Evolutionary conservation across 2,113 vertebrate species (phyloP).

Genomic region (Oophaga pumilio): DNA sequence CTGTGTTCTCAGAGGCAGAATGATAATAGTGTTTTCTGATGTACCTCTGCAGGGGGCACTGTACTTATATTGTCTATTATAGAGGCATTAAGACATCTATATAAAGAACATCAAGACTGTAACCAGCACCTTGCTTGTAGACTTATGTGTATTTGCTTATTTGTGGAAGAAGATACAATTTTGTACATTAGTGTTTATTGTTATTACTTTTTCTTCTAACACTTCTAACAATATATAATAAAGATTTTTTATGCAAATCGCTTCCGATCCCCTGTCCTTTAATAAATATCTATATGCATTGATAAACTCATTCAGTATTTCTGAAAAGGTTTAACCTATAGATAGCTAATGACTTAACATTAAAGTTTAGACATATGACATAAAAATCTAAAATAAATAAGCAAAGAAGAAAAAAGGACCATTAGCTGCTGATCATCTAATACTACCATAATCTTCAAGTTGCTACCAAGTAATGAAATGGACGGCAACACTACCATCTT

Average conservation of each 20-base stretch:
- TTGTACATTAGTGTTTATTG: neutral
- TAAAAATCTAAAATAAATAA: too few species aligned
- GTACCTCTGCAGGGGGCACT: constrained; percentile 55
- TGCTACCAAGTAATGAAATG: too few species aligned
- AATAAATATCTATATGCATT: too few species aligned
- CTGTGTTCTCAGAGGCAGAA: constrained; percentile 64
- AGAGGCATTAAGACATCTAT: constrained; percentile 30
- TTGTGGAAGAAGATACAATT: neutral
- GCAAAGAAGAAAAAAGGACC: too few species aligned
- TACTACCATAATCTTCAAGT: too few species aligned
- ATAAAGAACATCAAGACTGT: constrained; percentile 2
- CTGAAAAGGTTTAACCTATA: too few species aligned
- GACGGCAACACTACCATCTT: too few species aligned
- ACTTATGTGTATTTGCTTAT: neutral
- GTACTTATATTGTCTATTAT: constrained; percentile 58
- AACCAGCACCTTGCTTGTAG: neutral
- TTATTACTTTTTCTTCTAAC: neutral
- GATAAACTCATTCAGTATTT: too few species aligned
- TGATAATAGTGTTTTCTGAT: constrained; percentile 62
- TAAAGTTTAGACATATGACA: too few species aligned
- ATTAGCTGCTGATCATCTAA: too few species aligned
- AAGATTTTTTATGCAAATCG: neutral
- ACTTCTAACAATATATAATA: neutral
- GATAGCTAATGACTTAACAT: too few species aligned
- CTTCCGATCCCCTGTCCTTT: too few species aligned